Evolutionary conservation across 2,888 invertebrate genomes (phyloP).

Genomic region (Dolichomitus sp.): DNA sequence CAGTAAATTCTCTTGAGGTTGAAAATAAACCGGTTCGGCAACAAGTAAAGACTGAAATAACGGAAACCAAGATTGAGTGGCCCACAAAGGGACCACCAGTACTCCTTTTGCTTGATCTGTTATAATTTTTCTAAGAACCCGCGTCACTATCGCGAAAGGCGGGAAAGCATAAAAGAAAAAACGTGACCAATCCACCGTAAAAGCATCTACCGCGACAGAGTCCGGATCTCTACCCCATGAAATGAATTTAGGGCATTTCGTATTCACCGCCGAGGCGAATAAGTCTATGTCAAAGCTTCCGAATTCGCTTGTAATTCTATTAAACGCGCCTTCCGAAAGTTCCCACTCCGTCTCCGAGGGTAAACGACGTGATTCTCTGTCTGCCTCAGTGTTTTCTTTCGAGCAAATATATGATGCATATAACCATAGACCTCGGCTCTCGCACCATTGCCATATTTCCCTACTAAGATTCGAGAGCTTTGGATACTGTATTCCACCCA

Average conservation of each 20-base stretch:
- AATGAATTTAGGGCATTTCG: conserved; percentile 41
- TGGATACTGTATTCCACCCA: conserved; percentile 43
- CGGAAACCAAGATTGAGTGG: conserved; percentile 59
- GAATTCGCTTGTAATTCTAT: conserved; percentile 17
- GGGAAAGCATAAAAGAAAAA: conserved; percentile 61
- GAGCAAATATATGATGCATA: conserved; percentile 54
- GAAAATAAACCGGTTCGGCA: conserved; percentile 34
- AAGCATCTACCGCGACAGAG: conserved; percentile 46
- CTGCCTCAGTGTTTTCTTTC: conserved; percentile 52
- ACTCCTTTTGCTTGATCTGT: conserved; percentile 42
- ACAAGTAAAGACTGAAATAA: conserved; percentile 41
- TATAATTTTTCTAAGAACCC: conserved; percentile 34
- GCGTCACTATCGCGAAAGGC: conserved; percentile 44
- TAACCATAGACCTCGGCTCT: conserved; percentile 44
- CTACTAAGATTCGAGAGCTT: conserved; percentile 14
- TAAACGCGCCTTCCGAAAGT: conserved; percentile 22
- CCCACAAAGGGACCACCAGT: conserved; percentile 52
- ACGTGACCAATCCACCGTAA: conserved; percentile 37
- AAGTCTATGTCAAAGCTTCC: conserved; percentile 46
- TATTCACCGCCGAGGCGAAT: conserved; percentile 53
- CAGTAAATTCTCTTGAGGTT: conserved; percentile 32
- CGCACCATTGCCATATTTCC: conserved; percentile 55
- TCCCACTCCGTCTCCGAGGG: conserved; percentile 52
- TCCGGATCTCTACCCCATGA: conserved; percentile 56
- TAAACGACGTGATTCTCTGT: conserved; percentile 38